Base-by-base conservation (phyloP, 2,888 invertebrate species). In the Anagyrus pseudococci region DNA sequence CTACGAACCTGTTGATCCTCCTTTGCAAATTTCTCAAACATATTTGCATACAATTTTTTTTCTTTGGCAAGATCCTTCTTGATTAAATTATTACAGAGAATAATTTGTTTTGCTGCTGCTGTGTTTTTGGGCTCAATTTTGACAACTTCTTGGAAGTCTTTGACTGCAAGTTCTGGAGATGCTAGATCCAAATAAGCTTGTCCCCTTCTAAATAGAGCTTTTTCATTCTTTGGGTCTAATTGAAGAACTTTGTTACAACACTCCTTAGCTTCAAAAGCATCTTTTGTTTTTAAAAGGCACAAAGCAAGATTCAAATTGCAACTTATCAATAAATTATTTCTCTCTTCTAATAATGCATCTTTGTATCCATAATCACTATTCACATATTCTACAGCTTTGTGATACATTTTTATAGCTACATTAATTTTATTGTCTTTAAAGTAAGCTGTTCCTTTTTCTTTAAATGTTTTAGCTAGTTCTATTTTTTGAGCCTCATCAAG, bases 21-120 rank as follows among this genome's bases (percentile, higher is more conserved):
- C 71, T 89, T 87, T 4, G 92, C 92, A 83, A 96, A 92, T 82
- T 94, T 96, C 72, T 94, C 90, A 82, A 98, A 98, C 94, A 98
- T 96, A 81, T 94, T 95, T 15, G 91, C 91, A 81, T 95, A 98
- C 37, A 94, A 85, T 77, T 90, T 87, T 83, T 92, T 95, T 81
- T 97, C 96, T 64, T 88, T 89, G 58, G 88, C 86, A 68, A 89
- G 85, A 73, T 92, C 89, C 69, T 91, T 88, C 77, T 90, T 90
- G 19, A 96, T 84, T 65, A 88, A 84, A 63, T 88, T 85, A 66
- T 88, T 87, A 81, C 94, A 94, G 55, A 89, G 77, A 7, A 83
- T 77, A 40, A 94, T 83, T 79, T 94, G 92, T 75, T 90, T 89
- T 37, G 86, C 85, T 0, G 96, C 96, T n/a, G 94, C 94, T 83